Conservation (phyloP, 2,888 invertebrate species). For the Tubulanus polymorphus region DNA sequence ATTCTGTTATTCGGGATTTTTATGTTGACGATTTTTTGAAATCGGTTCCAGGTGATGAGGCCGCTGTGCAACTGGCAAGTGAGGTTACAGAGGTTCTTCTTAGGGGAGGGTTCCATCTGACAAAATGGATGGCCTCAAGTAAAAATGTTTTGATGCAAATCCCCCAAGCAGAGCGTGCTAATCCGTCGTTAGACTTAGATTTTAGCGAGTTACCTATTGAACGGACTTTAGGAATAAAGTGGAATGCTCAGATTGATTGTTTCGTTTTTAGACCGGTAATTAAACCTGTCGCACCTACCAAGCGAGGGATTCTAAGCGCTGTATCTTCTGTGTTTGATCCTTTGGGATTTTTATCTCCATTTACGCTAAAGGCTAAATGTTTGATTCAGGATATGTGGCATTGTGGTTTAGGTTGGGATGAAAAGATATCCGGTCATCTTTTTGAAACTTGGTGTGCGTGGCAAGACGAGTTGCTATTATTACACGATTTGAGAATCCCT, state of each 20-base stretch:
- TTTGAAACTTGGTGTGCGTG: background rate
- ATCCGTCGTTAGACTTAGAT: background rate
- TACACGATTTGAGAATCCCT: too few relatives aligned
- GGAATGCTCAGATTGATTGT: background rate
- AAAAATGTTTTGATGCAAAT: background rate
- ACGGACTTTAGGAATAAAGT: background rate
- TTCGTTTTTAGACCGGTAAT: background rate
- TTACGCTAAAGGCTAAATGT: conserved; percentile 6
- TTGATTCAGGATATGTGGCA: conserved; percentile 8
- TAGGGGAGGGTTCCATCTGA: background rate
- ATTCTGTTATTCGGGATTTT: background rate
- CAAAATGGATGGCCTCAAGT: background rate
- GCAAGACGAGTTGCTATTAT: conserved; percentile 1
- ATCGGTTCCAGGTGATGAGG: too few relatives aligned
- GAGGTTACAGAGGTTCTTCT: background rate
- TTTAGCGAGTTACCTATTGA: too few relatives aligned
- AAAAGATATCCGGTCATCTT: background rate
- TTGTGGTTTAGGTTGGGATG: conserved; percentile 10
- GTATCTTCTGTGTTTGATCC: conserved; percentile 3
- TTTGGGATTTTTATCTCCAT: conserved; percentile 3
- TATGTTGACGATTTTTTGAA: background rate
- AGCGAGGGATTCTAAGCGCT: background rate
- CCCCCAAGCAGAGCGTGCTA: background rate
- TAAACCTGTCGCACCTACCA: background rate
- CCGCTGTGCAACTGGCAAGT: background rate